Percentiles rank a stretch among this genome's conserved stretches.
Evolutionary conservation across 2,888 invertebrate species (phyloP).

Genomic region (Pherbina coryleti): DNA sequence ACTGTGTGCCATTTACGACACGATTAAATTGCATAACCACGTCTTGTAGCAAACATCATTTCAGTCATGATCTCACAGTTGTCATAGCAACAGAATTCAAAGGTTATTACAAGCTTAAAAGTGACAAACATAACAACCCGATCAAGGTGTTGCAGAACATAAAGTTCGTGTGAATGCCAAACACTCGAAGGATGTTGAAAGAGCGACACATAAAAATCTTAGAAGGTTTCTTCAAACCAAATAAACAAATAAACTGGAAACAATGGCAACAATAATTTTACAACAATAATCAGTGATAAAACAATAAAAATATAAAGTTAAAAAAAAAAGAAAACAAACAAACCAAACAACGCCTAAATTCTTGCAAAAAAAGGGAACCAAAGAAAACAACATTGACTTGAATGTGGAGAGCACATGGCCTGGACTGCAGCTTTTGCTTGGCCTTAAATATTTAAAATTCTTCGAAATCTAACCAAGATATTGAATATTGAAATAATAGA

Average conservation of each 20-base stretch:
- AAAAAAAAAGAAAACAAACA: background rate
- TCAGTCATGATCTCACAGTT: constrained; percentile 10
- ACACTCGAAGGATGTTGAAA: background rate
- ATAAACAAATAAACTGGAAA: constrained; percentile 46
- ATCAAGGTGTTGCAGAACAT: constrained; percentile 61
- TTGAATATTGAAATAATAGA: constrained; percentile 26
- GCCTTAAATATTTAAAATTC: constrained; percentile 45
- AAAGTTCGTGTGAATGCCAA: constrained; percentile 66
- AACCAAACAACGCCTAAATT: background rate
- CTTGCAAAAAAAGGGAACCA: background rate
- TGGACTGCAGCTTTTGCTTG: background rate
- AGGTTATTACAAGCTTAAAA: background rate
- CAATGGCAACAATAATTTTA: constrained; percentile 55
- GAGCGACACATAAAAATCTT: background rate
- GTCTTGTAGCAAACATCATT: background rate
- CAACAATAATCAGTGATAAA: constrained; percentile 14
- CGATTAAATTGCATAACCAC: constrained; percentile 4
- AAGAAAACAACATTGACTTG: background rate
- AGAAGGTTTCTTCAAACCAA: background rate
- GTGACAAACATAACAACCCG: constrained; percentile 27
- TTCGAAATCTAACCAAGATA: constrained; percentile 45
- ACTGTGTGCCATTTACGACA: background rate
- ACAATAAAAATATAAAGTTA: constrained; percentile 10
- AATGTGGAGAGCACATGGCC: background rate
- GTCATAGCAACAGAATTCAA: background rate